Evolutionary conservation across 2,113 vertebrate genomes (phyloP).

Genomic region (Esox niger): DNA sequence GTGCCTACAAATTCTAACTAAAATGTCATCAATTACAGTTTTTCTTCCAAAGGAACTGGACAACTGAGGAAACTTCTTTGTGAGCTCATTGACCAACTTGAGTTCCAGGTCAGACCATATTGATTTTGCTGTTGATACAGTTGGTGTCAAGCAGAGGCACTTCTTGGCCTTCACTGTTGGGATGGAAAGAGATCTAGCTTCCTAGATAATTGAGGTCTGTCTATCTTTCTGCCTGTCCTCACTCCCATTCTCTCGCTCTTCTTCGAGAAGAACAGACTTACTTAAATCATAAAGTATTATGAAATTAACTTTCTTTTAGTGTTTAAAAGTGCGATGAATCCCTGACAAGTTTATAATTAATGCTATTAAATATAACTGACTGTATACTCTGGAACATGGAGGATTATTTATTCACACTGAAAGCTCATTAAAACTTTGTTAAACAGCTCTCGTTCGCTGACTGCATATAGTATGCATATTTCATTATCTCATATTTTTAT

Average conservation of each 20-base stretch:
- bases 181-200: too few species aligned
- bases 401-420: constrained; percentile 46
- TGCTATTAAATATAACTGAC: constrained; percentile 47
- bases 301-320: constrained; percentile 10
- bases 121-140: constrained; percentile 56
- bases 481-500: constrained; percentile 23
- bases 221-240: constrained; percentile 17
- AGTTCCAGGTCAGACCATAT: constrained; percentile 45
- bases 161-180: constrained; percentile 33
- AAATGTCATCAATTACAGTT: too few species aligned
- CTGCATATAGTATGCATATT: constrained; percentile 19
- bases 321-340: constrained; percentile 3
- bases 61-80: constrained; percentile 27
- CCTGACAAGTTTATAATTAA: constrained; percentile 49
- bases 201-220: too few species aligned
- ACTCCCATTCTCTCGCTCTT: constrained; percentile 15
- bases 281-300: constrained; percentile 28
- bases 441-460: constrained; percentile 5
- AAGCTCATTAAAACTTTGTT: constrained; percentile 35
- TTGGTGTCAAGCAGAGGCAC: constrained; percentile 41
- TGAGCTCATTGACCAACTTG: constrained; percentile 31
- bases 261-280: too few species aligned
- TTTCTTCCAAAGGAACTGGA: too few species aligned
- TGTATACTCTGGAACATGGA: constrained; percentile 26
- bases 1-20: too few species aligned